Percentiles rank a stretch among this genome's conserved stretches.
These are phyloP conservation scores for Apantesis nais DNA, from an alignment of 2,888 invertebrate species.

Conservation along the genomic window DNA sequence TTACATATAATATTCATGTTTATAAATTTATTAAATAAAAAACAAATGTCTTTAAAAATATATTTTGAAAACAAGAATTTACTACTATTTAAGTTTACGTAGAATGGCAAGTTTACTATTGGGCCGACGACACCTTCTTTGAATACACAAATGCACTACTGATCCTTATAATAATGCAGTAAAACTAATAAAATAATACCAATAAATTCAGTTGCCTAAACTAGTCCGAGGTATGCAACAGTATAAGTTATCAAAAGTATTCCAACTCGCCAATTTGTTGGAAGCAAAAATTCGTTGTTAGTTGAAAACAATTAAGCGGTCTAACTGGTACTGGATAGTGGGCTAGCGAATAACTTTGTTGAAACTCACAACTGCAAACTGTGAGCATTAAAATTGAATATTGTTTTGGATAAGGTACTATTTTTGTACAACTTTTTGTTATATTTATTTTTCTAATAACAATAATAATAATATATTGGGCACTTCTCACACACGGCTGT, in stretches of 20 bases:
- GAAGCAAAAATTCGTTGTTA: conserved; percentile 51
- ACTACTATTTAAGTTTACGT: too few relatives aligned
- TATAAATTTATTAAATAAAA: too few relatives aligned
- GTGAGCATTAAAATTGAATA: conserved; percentile 19
- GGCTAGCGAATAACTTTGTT: conserved; percentile 49
- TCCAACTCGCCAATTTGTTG: conserved; percentile 41
- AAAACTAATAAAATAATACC: background rate
- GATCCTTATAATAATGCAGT: background rate
- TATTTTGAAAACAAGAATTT: too few relatives aligned
- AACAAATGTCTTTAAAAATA: too few relatives aligned
- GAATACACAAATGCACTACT: too few relatives aligned
- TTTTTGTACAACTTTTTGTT: background rate
- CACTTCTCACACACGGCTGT: too few relatives aligned
- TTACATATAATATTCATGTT: too few relatives aligned
- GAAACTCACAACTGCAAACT: conserved; percentile 47
- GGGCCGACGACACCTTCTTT: too few relatives aligned
- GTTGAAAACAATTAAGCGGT: conserved; percentile 64
- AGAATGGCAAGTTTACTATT: too few relatives aligned
- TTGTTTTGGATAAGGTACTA: conserved; percentile 20
- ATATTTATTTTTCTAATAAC: too few relatives aligned
- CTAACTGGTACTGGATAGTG: conserved; percentile 53
- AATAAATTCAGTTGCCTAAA: background rate
- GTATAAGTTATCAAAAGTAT: conserved; percentile 41
- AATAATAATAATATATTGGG: too few relatives aligned
- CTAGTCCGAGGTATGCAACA: conserved; percentile 17